Conservation (phyloP, 2,113 vertebrate species). For the Suricata suricatta region DNA sequence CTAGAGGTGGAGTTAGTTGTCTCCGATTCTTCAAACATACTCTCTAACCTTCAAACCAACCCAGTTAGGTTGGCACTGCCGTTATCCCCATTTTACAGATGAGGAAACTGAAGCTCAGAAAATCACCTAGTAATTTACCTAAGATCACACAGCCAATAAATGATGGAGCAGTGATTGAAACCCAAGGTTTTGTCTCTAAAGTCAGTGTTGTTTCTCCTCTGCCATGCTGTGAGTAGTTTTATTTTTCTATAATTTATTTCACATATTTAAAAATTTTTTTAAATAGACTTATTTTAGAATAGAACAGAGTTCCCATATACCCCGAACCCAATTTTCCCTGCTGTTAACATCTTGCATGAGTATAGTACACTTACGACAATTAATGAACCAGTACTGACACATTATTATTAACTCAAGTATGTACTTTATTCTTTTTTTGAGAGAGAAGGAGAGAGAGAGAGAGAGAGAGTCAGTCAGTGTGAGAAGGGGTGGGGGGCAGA, state of each 20-base stretch:
- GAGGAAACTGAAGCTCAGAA: not conserved
- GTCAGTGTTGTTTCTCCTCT: not conserved
- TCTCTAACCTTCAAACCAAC: not conserved
- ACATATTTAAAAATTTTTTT: not conserved
- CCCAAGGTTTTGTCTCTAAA: not conserved
- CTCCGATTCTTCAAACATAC: not conserved
- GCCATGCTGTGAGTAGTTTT: not conserved
- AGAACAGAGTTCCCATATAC: not conserved
- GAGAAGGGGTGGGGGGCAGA: not conserved
- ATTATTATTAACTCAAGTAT: not conserved
- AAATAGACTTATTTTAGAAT: not conserved
- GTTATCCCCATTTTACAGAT: not conserved
- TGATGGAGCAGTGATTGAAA: not conserved
- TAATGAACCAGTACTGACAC: not conserved
- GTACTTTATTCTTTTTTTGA: not conserved
- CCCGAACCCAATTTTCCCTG: not conserved
- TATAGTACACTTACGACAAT: not conserved
- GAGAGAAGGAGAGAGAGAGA: not conserved
- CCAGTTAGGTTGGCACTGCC: not conserved
- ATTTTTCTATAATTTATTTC: not conserved
- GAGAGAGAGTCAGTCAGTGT: not conserved
- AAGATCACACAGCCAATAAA: not conserved
- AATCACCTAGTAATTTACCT: not conserved
- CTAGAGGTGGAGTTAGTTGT: too few species aligned
- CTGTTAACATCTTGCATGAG: not conserved